Base-by-base conservation (phyloP, 2,797 vertebrate genomes). In the Periparus ater region DNA sequence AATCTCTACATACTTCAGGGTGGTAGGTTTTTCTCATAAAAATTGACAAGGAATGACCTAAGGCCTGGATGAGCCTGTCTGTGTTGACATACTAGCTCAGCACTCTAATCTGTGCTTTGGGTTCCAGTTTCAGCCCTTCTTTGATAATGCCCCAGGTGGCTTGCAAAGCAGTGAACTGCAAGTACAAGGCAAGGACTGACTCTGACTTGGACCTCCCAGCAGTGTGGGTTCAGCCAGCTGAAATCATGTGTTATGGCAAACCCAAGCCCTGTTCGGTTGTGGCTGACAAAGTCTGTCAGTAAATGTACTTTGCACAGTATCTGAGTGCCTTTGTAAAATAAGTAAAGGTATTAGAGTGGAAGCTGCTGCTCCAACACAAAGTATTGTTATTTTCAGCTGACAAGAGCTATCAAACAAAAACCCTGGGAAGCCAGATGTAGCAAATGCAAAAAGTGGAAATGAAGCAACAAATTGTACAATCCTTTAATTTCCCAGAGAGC, bases 361-460 rank as follows among this genome's bases (percentile, higher is more conserved):
- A 95, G 71, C 36, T 80, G 70, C 70, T 78, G 74, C 38, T 87
- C 77, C 83, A 47, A 88, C 63, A 90, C 30, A 58, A 76, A 81
- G 55, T 66, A 74, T 74, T 90, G 88, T 89, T 91, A 79, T 85
- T 94, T 95, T 89, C 67, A 91, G 51, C 70, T 94, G 77, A 93
- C 53, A 27, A 74, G 60, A 87, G 20, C 38, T 60, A 65, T n/a
- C 53, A 66, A 73, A 78, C 67, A 85, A 75, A 93, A 87, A 13
- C 30, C 11, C 42, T 32, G 48, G 38, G 38, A 89, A 50, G n/a
- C n/a, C 50, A 74, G 36, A 23, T 74, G 42, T 44, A 74, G 57
- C 27, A 87, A 84, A 77, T 40, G 42, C 30, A 85, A 70, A 30
- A 73, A 68, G 34, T 82, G 42, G 60, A 89, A 91, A 74, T 50